phyloP scores from a whole-genome alignment of 2,113 vertebrate species.

The Mugil cephalus region DNA sequence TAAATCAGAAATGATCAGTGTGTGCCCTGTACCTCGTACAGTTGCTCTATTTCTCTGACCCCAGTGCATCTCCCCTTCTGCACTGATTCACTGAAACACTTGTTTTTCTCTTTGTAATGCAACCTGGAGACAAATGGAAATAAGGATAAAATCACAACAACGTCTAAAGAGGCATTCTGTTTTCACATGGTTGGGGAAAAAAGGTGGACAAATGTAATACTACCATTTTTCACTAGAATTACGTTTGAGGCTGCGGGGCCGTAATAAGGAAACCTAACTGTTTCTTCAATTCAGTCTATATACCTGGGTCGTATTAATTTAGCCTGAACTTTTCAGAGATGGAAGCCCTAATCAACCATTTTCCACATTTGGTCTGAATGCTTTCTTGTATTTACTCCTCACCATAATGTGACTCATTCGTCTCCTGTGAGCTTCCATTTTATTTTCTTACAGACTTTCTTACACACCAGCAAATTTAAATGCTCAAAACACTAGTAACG shows the following conservation, averaged over 20 bases:
- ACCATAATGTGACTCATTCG: conserved; percentile 9
- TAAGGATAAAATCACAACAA: neutral
- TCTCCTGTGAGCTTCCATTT: conserved; percentile 9
- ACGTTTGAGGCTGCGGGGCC: neutral
- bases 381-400: neutral
- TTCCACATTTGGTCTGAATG: neutral
- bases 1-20: neutral
- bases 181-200: neutral
- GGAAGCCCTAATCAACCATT: neutral
- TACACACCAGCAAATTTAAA: conserved; percentile 2
- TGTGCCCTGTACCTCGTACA: neutral
- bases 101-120: too few relatives aligned
- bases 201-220: neutral
- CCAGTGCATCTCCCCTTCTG: too few relatives aligned
- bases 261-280: neutral
- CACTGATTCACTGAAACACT: neutral
- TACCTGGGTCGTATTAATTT: neutral
- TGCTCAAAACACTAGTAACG: neutral
- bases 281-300: neutral
- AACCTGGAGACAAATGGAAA: neutral
- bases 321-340: neutral
- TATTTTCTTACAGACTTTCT: conserved; percentile 26
- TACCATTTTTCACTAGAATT: neutral
- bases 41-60: neutral
- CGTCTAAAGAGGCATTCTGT: neutral